These are phyloP conservation scores for Bubalus kerabau DNA, from an alignment of 2,113 vertebrate species.

Conservation along the genomic window DNA sequence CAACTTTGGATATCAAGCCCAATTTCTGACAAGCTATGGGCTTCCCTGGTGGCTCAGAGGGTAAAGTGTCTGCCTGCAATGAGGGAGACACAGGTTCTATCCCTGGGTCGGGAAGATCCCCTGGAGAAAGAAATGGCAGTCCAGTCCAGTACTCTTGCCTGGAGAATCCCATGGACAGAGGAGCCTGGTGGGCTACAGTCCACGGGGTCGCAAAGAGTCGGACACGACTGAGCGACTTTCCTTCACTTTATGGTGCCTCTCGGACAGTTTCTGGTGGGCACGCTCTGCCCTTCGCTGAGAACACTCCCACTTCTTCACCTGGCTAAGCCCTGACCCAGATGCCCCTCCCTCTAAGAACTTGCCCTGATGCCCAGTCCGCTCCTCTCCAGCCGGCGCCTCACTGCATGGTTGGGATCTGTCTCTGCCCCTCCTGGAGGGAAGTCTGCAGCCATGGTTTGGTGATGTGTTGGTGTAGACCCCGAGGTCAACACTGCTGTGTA, in stretches of 20 bases:
- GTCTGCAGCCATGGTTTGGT: background rate
- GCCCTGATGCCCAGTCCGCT: accelerated
- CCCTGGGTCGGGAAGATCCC: background rate
- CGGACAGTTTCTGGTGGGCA: accelerated
- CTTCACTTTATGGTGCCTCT: background rate
- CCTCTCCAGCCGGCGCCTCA: background rate
- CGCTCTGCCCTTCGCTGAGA: accelerated
- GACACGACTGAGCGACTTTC: background rate
- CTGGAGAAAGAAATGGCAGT: background rate
- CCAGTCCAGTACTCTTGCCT: background rate
- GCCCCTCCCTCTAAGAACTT: background rate
- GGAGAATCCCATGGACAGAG: background rate
- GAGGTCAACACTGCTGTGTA: background rate
- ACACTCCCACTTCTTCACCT: accelerated
- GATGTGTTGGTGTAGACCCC: background rate
- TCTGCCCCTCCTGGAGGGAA: background rate
- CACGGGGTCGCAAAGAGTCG: accelerated
- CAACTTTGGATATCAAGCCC: background rate
- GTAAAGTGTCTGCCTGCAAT: background rate
- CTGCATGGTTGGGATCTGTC: background rate
- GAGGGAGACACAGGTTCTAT: accelerated
- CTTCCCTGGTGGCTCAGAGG: background rate
- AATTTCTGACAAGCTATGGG: background rate
- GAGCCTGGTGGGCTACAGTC: background rate
- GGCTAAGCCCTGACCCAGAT: background rate